Evolutionary conservation across 2,797 vertebrate genomes (phyloP).

Genomic region (Gallinago nigripennis): DNA sequence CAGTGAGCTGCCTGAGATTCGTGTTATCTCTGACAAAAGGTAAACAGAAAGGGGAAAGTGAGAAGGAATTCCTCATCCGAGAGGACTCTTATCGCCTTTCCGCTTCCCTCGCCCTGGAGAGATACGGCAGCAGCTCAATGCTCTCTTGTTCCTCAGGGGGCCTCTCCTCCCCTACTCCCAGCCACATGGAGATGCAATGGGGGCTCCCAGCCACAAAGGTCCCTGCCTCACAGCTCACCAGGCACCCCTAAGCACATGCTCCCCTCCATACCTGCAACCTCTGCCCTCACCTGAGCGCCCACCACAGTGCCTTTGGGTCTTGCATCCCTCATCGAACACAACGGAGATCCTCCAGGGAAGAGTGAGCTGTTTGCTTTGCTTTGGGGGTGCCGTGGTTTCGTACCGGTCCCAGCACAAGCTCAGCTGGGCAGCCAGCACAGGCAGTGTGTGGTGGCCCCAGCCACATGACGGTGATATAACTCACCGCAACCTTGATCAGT

Average conservation of each 20-base stretch:
- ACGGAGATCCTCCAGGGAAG: fast-evolving
- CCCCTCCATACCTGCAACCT: fast-evolving
- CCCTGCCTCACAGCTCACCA: fast-evolving
- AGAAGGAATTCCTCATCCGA: slow-evolving; percentile 73
- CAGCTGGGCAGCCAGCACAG: too few relatives aligned
- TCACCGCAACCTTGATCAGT: not conserved
- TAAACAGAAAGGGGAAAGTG: slow-evolving; percentile 72
- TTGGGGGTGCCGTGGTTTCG: fast-evolving
- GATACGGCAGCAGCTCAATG: slow-evolving; percentile 72
- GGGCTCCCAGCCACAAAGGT: not conserved
- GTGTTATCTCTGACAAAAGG: slow-evolving; percentile 65
- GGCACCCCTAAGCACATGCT: not conserved
- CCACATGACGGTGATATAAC: not conserved
- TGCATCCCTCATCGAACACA: not conserved
- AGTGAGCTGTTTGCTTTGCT: not conserved
- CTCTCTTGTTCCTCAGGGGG: slow-evolving; percentile 67
- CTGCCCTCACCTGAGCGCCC: not conserved
- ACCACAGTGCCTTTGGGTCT: not conserved
- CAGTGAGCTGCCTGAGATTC: not conserved
- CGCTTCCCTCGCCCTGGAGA: slow-evolving; percentile 65
- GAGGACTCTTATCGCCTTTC: slow-evolving; percentile 73
- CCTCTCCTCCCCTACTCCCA: not conserved
- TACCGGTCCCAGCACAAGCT: not conserved
- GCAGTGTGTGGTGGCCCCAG: not conserved
- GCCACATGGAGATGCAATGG: fast-evolving